Evolutionary conservation across 1,140 invertebrate genomes (phyloP).

Genomic region (Bemisia tabaci): DNA sequence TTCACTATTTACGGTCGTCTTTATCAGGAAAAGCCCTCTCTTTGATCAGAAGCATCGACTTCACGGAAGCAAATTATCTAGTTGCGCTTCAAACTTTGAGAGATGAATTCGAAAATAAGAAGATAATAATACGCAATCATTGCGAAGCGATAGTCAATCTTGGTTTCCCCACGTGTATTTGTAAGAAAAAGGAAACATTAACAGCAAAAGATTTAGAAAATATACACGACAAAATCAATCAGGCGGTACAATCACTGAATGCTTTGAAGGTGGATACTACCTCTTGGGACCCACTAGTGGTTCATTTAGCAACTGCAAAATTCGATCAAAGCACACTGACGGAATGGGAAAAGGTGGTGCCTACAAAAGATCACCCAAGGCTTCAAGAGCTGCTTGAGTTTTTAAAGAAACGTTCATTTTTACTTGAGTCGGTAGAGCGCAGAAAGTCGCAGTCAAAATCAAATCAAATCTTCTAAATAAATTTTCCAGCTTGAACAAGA

Average conservation of each 20-base stretch:
- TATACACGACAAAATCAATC: not conserved
- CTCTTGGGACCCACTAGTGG: not conserved
- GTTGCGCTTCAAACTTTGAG: not conserved
- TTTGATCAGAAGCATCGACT: not conserved
- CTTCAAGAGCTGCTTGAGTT: not conserved
- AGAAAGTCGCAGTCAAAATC: not conserved
- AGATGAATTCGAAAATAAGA: not conserved
- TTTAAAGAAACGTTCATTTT: not conserved
- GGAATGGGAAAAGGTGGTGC: not conserved
- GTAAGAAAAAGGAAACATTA: not conserved
- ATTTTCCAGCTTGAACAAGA: no score
- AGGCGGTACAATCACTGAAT: not conserved
- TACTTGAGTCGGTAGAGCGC: not conserved
- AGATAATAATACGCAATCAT: not conserved
- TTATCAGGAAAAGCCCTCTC: not conserved
- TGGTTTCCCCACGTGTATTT: not conserved
- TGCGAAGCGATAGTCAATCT: not conserved
- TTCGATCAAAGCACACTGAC: not conserved
- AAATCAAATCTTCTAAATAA: no score
- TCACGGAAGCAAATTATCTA: conserved; percentile 1
- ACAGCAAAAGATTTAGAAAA: not conserved
- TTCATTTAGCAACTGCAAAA: not conserved
- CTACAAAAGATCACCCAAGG: not conserved
- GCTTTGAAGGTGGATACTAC: not conserved
- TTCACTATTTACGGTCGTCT: conserved; percentile 1